A percentile compares a stretch with the other conserved stretches of the same genome.
Conservation (phyloP, 2,113 vertebrate genomes). For the Hippocampus guttulatus region DNA sequence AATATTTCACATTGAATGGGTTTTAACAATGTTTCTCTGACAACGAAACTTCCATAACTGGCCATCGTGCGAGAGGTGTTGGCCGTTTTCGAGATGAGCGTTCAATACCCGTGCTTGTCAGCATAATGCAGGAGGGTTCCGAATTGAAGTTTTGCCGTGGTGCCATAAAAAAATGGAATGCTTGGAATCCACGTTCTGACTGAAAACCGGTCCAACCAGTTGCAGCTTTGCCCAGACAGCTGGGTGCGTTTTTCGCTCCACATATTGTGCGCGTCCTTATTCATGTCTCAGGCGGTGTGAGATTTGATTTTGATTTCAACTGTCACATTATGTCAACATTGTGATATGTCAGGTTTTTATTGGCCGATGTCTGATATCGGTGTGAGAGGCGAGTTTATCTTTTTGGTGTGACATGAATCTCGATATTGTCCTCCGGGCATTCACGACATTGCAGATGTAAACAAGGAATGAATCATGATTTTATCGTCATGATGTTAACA, state of each 20-base stretch:
- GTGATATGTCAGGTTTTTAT: neutral
- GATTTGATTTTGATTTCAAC: slow-evolving; percentile 23
- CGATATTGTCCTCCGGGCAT: neutral
- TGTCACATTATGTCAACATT: neutral
- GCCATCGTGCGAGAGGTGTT: slow-evolving; percentile 16
- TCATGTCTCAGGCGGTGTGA: slow-evolving; percentile 19
- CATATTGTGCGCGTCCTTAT: neutral
- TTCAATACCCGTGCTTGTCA: slow-evolving; percentile 35
- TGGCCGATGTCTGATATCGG: neutral
- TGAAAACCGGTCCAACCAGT: slow-evolving; percentile 50
- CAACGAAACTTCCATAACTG: too few relatives aligned
- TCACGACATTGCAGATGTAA: neutral
- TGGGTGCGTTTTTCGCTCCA: neutral
- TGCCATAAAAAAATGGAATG: slow-evolving; percentile 30
- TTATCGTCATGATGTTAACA: too few relatives aligned
- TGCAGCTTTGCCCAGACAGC: slow-evolving; percentile 15
- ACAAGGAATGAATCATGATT: neutral
- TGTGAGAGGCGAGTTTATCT: neutral
- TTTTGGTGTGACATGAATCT: neutral
- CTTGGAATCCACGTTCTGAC: slow-evolving; percentile 34
- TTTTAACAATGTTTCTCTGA: too few relatives aligned
- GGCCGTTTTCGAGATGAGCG: slow-evolving; percentile 30
- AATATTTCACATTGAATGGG: too few relatives aligned
- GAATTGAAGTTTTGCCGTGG: neutral
- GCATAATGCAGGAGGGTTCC: slow-evolving; percentile 19